Percentiles rank a stretch among this genome's conserved stretches.
phyloP scores from a whole-genome alignment of 2,113 vertebrate genomes.

The Aythya baeri region DNA sequence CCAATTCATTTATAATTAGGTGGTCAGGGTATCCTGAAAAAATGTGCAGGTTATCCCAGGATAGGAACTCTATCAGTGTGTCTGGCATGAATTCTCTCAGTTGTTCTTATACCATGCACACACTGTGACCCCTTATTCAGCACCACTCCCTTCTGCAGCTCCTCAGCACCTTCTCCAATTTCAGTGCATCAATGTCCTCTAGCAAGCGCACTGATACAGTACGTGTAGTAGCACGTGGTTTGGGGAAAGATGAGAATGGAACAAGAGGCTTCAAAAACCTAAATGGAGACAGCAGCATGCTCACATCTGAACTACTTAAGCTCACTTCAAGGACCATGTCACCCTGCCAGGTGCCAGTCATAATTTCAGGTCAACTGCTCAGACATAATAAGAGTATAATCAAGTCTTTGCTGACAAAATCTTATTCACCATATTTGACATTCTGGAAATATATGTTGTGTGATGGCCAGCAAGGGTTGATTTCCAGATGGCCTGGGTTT shows the following conservation, averaged over 20 bases:
- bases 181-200: not conserved
- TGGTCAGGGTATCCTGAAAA: not conserved
- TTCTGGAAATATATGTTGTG: not conserved
- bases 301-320: not conserved
- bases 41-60: not conserved
- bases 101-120: not conserved
- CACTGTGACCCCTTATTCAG: not conserved
- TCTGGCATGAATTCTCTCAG: not conserved
- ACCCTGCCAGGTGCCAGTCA: not conserved
- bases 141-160: not conserved
- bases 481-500: not conserved
- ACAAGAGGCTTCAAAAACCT: not conserved
- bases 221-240: not conserved
- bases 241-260: not conserved
- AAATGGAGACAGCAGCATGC: not conserved
- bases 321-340: not conserved
- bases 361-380: not conserved
- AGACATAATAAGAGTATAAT: not conserved
- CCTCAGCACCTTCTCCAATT: not conserved
- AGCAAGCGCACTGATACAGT: not conserved
- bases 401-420: not conserved
- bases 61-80: not conserved
- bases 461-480: not conserved
- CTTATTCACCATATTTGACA: not conserved
- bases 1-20: not conserved